Evolutionary conservation across 2,113 vertebrate genomes (phyloP).

Genomic region (Daubentonia madagascariensis): DNA sequence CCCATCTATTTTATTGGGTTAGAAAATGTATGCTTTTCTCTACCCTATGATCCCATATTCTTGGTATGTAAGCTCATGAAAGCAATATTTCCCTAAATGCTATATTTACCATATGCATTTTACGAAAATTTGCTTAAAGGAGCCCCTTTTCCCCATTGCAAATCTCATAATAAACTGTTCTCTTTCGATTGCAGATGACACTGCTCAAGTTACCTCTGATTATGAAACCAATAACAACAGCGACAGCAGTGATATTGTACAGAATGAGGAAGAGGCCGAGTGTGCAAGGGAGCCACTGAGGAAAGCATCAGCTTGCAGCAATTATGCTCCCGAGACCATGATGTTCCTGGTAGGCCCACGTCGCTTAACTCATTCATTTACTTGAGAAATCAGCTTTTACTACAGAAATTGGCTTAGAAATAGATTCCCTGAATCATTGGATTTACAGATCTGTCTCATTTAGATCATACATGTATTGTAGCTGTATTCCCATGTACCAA

Average conservation of each 20-base stretch:
- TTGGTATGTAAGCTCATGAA: not conserved
- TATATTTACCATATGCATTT: not conserved
- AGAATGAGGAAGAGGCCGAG: conserved; percentile 89
- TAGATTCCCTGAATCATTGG: not conserved
- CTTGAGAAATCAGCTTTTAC: not conserved
- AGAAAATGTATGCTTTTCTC: not conserved
- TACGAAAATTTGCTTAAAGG: not conserved
- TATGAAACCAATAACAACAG: conserved; percentile 98
- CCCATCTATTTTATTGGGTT: not conserved
- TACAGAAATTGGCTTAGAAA: not conserved
- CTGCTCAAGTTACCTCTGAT: conserved; percentile 91
- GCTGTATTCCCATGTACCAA: not conserved
- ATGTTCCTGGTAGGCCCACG: conserved; percentile 75
- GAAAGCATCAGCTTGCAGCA: conserved; percentile 72
- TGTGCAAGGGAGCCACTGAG: conserved; percentile 80
- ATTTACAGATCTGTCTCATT: not conserved
- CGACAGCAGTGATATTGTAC: conserved; percentile 94
- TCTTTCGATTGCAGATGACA: conserved; percentile 87
- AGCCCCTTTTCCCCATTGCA: not conserved
- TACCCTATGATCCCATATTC: not conserved
- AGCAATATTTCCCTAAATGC: not conserved
- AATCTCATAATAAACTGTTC: conserved; percentile 18
- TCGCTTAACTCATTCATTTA: not conserved
- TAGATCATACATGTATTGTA: not conserved
- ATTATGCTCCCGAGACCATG: conserved; percentile 83